Base-by-base conservation (phyloP, 1,140 invertebrate genomes). In the Pseudomyrmex flavicornis region DNA sequence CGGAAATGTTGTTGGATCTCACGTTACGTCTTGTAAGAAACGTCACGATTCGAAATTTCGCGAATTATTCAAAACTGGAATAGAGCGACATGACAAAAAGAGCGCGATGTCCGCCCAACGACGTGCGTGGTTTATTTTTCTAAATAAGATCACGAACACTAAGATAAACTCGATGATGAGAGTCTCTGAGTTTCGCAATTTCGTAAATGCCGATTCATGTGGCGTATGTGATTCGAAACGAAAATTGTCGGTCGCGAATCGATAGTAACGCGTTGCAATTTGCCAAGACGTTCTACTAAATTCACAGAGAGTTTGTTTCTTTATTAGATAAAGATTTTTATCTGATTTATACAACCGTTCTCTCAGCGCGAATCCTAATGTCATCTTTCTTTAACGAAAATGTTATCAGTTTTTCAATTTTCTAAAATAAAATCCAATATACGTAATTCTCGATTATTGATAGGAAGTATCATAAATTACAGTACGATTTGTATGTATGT, bases 201-300 rank as follows among this genome's bases (percentile, higher is more conserved):
- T 72, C n/a, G 54, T 80, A 80, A 80, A 70, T 80, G 66, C 22
- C 65, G 46, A 80, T 80, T 80, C 54, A 80, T 59, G 76, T 48
- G 35, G 20, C 65, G 66, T 69, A 48, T 79, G 66, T 70, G 76
- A 79, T 44, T 79, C n/a, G 65, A 70, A 79, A 59, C 44, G 35
- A 26, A 20, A 79, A 79, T 79, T 79, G 52, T 70, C 76, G 58
- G 44, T 17, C 44, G 54, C 22, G n/a, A 12, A 4, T 35, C 13
- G 65, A 26, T 35, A 35, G 0, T 35, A 35, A 15, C 9, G 35
- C 17, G 2, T 9, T 54, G n/a, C 44, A 15, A 12, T 46, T 22
- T 13, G 48, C 35, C 5, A 35, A 35, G 35, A 35, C 35, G 35
- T 35, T 35, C 35, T 35, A 35, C 5, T 35, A 35, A 35, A 35